Evolutionary conservation across 2,888 invertebrate genomes (phyloP).

Genomic region (Muschampia plurimacula): DNA sequence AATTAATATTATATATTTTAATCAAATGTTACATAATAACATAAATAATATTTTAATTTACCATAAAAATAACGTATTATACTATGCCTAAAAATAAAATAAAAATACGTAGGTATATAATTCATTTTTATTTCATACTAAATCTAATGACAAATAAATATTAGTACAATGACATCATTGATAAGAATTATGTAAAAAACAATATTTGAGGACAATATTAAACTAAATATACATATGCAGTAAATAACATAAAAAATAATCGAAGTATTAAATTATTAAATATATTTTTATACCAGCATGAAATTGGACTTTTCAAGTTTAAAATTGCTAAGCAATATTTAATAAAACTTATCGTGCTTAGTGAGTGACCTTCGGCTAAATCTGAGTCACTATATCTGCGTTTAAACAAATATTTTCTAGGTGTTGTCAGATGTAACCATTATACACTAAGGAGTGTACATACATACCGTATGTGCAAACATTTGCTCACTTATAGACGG

Average conservation of each 20-base stretch:
- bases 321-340: no score
- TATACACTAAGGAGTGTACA: conserved; percentile 4
- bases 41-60: background rate
- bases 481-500: conserved; percentile 19
- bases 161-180: background rate
- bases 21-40: no score
- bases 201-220: background rate
- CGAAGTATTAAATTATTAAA: background rate
- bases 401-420: conserved; percentile 13
- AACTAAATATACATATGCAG: background rate
- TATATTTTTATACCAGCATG: no score
- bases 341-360: background rate
- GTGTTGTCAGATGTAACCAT: conserved; percentile 10
- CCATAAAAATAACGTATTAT: background rate
- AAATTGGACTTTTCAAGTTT: no score
- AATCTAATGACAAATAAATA: background rate
- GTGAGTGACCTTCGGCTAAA: conserved; percentile 9
- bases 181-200: no score
- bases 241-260: background rate
- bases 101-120: background rate
- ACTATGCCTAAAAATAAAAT: background rate
- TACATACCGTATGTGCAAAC: conserved; percentile 26
- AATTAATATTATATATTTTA: no score
- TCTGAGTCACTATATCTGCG: background rate
- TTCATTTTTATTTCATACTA: background rate